phyloP scores from a whole-genome alignment of 1,140 invertebrate genomes.

The Chrysopa pallens region DNA sequence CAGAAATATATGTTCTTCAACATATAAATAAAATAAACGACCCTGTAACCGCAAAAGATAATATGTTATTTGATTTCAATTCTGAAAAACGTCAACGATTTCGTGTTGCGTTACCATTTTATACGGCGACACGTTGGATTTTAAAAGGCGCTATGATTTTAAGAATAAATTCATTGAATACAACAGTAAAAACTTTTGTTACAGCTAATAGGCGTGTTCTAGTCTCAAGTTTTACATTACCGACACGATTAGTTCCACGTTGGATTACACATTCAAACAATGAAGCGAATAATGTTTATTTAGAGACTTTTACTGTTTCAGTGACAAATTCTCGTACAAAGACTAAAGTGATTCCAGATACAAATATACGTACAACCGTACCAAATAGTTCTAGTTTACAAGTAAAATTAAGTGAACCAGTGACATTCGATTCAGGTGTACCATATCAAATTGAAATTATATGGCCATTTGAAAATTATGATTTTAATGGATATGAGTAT shows the following conservation, averaged over 20 bases:
- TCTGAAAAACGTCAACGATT: neutral
- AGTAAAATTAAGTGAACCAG: neutral
- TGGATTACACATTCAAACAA: neutral
- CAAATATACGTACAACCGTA: neutral
- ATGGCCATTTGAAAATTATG: neutral
- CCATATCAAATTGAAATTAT: neutral
- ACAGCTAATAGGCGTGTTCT: slow-evolving; percentile 17
- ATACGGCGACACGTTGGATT: slow-evolving; percentile 22
- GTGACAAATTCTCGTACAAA: neutral
- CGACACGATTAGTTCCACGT: slow-evolving; percentile 21
- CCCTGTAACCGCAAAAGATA: slow-evolving; percentile 1
- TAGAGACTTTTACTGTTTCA: neutral
- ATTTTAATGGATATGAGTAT: neutral
- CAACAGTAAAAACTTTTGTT: slow-evolving; percentile 22
- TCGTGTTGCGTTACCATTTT: slow-evolving; percentile 17
- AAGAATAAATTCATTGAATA: slow-evolving; percentile 11
- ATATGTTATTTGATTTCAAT: no score
- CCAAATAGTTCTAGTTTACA: neutral
- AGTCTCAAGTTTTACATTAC: slow-evolving; percentile 23
- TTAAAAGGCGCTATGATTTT: slow-evolving; percentile 17
- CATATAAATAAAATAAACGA: slow-evolving; percentile 2
- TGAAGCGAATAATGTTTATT: neutral
- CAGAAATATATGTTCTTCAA: slow-evolving; percentile 6
- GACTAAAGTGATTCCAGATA: neutral
- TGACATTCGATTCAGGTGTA: neutral